Conservation (phyloP, 1,140 invertebrate genomes). For the Venturia canescens region DNA sequence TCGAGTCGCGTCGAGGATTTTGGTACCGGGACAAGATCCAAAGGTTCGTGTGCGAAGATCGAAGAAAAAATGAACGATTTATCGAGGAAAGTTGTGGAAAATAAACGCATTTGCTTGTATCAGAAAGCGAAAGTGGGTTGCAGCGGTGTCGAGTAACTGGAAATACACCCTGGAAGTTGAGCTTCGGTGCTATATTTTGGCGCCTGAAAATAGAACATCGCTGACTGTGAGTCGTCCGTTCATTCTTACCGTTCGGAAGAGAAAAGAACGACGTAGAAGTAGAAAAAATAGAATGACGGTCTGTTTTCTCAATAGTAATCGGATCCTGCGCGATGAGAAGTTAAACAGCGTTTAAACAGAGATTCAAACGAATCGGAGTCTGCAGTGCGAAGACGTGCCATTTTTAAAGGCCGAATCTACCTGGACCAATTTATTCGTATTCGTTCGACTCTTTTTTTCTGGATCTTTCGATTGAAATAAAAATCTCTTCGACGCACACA, state of each 20-base stretch:
- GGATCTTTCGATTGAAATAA: no score
- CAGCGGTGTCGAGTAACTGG: constrained; percentile 14
- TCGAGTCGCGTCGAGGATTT: no score
- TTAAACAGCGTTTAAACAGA: neutral
- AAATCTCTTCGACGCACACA: no score
- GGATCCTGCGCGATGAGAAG: constrained; percentile 18
- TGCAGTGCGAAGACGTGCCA: no score
- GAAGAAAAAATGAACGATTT: neutral
- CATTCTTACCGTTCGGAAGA: constrained; percentile 13
- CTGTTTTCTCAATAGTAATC: constrained; percentile 28
- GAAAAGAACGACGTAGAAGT: no score
- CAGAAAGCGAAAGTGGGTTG: constrained; percentile 23
- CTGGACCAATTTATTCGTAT: no score
- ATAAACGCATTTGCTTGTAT: neutral
- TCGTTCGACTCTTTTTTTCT: no score
- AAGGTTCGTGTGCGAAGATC: no score
- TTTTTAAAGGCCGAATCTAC: no score
- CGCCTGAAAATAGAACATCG: constrained; percentile 1
- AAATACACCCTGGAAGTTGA: constrained; percentile 25
- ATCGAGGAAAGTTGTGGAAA: neutral
- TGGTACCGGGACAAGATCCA: no score
- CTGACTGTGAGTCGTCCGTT: neutral
- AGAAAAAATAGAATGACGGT: neutral
- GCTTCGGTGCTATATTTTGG: constrained; percentile 20
- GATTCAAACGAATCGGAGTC: neutral